Conservation (phyloP, 2,888 invertebrate species). For the Cantharis nigra region DNA sequence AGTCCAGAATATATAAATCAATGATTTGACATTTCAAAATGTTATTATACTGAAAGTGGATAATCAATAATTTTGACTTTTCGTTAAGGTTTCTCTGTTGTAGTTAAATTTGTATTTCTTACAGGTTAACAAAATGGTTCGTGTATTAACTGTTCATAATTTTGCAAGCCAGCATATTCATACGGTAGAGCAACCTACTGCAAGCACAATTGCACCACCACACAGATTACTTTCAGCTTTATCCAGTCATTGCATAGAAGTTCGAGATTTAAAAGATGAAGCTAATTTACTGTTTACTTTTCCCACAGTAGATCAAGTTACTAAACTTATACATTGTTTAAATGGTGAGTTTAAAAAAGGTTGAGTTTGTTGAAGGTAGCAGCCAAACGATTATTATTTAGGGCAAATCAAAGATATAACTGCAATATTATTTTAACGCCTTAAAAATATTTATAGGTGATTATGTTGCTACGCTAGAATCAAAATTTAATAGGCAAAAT, state of each 20-base stretch:
- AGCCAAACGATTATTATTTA: not conserved
- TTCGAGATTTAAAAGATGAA: conserved; percentile 59
- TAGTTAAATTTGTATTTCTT: not conserved
- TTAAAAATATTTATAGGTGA: conserved; percentile 57
- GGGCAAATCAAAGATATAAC: not conserved
- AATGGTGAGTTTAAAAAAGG: conserved; percentile 61
- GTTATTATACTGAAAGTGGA: not conserved
- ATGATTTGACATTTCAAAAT: not conserved
- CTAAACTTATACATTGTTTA: conserved; percentile 68
- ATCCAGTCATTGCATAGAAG: conserved; percentile 65
- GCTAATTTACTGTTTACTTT: conserved; percentile 63
- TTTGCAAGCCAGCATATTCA: conserved; percentile 69
- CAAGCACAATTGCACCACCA: conserved; percentile 64
- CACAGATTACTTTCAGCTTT: conserved; percentile 65
- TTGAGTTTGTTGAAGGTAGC: not conserved
- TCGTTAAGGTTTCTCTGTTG: not conserved
- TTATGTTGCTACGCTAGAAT: conserved; percentile 69
- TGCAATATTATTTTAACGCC: not conserved
- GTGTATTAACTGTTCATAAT: conserved; percentile 71
- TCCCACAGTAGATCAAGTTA: conserved; percentile 74
- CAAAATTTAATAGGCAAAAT: conserved; percentile 58
- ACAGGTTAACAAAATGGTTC: conserved; percentile 60
- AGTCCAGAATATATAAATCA: not conserved
- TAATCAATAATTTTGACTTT: not conserved
- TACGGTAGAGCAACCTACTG: conserved; percentile 67